Percentiles rank a stretch among this genome's conserved stretches.
These are phyloP conservation scores for Arnoldichthys spilopterus DNA, from an alignment of 2,797 vertebrate species.

Conservation along the genomic window DNA sequence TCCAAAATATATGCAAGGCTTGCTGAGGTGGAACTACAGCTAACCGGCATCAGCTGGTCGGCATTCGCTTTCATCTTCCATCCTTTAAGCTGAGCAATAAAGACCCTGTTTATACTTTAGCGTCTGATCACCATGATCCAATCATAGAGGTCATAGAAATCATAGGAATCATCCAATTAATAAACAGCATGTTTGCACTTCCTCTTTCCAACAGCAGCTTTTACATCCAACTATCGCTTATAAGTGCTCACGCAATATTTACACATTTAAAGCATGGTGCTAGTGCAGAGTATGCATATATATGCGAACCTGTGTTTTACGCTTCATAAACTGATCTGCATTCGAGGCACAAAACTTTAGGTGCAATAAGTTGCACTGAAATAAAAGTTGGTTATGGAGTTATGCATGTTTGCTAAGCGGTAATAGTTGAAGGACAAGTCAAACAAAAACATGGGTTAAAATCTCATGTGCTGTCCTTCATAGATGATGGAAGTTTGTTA, in stretches of 20 bases:
- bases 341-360: not conserved
- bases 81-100: too few species aligned
- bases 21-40: not conserved
- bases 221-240: too few species aligned
- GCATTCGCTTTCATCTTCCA: too few species aligned
- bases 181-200: too few species aligned
- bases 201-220: too few species aligned
- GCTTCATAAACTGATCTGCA: not conserved
- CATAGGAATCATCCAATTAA: too few species aligned
- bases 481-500: not conserved
- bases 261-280: too few species aligned
- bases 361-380: not conserved
- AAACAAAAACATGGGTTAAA: not conserved
- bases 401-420: not conserved
- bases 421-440: not conserved
- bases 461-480: not conserved
- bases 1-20: not conserved
- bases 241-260: too few species aligned
- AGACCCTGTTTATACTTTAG: too few species aligned
- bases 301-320: not conserved
- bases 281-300: too few species aligned
- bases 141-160: too few species aligned
- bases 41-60: not conserved
- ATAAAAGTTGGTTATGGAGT: not conserved
- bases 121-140: too few species aligned